A percentile compares a stretch with the other conserved stretches of the same genome.
These are phyloP conservation scores for Calycopis cecrops DNA, from an alignment of 1,140 invertebrate species.

Conservation along the genomic window DNA sequence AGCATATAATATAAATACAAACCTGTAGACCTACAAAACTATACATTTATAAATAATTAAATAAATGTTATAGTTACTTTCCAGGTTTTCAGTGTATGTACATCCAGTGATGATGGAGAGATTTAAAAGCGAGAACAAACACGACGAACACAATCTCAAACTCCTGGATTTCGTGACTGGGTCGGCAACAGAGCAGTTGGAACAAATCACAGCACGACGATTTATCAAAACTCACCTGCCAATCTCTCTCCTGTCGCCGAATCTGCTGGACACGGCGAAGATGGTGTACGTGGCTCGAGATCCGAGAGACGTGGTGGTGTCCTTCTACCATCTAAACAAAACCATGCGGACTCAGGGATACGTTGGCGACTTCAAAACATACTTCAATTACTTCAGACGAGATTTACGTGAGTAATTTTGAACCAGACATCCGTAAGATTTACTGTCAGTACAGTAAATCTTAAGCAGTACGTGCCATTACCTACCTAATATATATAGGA, in stretches of 20 bases:
- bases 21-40: constrained; percentile 78
- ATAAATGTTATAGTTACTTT: no score
- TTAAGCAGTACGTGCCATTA: not conserved
- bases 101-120: constrained; percentile 42
- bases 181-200: constrained; percentile 43
- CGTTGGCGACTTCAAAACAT: constrained; percentile 82
- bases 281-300: constrained; percentile 85
- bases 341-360: constrained; percentile 84
- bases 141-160: constrained; percentile 54
- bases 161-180: constrained; percentile 41
- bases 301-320: constrained; percentile 90
- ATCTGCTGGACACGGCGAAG: constrained; percentile 72
- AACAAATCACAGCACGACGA: constrained; percentile 61
- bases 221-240: constrained; percentile 62
- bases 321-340: constrained; percentile 88
- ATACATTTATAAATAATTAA: no score
- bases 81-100: constrained; percentile 61
- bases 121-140: constrained; percentile 30
- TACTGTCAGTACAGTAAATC: not conserved
- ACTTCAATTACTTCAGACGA: constrained; percentile 85
- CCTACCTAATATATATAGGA: not conserved
- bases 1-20: constrained; percentile 68
- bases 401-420: constrained; percentile 79
- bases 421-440: not conserved
- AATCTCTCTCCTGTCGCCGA: constrained; percentile 78